Evolutionary conservation across 2,888 invertebrate species (phyloP), one percentile per base, ranked within the genome.

Genomic region (Cenopis cana): DNA sequence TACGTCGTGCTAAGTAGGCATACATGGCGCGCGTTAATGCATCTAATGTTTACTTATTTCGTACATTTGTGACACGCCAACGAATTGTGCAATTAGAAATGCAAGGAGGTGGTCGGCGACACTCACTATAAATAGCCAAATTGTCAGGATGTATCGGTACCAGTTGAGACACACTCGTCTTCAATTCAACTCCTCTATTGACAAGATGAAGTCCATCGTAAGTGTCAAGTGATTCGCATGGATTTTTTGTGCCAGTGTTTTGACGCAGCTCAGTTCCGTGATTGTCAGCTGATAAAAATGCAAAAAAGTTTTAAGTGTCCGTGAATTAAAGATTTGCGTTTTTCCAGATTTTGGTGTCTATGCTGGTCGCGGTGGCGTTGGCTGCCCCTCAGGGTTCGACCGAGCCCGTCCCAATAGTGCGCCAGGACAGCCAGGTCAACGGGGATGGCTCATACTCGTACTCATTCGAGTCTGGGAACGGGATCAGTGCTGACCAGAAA

Each of bases 381-480:
- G 90, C 89, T 50, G 91, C 90, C 8, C 93, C 93, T 0, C 93
- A 92, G 77, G 85, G 80, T 3, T 82, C 90, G 11, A 79, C 88
- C 0, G 90, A 93, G 68, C 90, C 91, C 11, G 87, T 93, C 33
- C 91, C 94, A 0, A 95, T 96, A 69, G 74, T 96, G 10, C 92
- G 94, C 10, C 95, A 95, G 75, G 90, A 94, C 74, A 93, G 93
- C 77, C 94, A 95, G 76, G 86, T 94, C 70, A 93, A 94, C 76
- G 94, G 94, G 0, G 95, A 96, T 71, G 96, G 96, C 41, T 92
- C 94, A 10, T 95, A 95, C 82, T 89, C 90, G 75, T 95, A 90
- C 80, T 91, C 93, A 50, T 96, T 94, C 80, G 95, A 96, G 83
- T 95, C 96, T 56, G 95, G 94, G 54, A 95, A 96, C 79, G 95